Base-by-base conservation (phyloP, 2,113 vertebrate species). In the Engraulis encrasicolus region DNA sequence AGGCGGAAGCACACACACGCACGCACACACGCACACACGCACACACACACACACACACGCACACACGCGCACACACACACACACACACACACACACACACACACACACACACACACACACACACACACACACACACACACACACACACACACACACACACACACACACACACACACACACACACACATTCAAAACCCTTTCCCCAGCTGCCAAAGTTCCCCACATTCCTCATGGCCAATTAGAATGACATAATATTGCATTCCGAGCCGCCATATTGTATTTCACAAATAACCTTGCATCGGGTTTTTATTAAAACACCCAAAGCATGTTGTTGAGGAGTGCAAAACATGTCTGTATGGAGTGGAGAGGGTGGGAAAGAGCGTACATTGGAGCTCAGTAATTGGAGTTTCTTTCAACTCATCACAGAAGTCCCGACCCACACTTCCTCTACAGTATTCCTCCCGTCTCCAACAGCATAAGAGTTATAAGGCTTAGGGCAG, bases 181-280 rank as follows among this genome's bases (percentile, higher is more conserved):
- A 11, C n/a, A 93, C 90, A 90, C 80, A 90, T 87, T 90, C 48
- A 86, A 88, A 90, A 87, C 89, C 85, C 79, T 78, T 80, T 37
- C 49, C n/a, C 71, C 31, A 52, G 78, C 40, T 58, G 58, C 74
- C 49, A 86, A 84, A 83, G 83, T 83, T 77, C 77, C 50, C 79
- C 81, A 84, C 79, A 83, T 82, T 78, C 78, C 84, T 83, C 80
- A 45, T 66, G 50, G 85, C 84, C 87, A 88, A 89, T 91, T 89
- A 86, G 66, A 88, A 88, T 80, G 86, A 92, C 86, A 91, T 89
- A 31, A 88, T 78, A 82, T 85, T 81, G 58, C 85, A 87, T 90
- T 90, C 89, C 79, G 81, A 88, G 78, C 85, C 31, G 85, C 79
- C 77, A 50, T 85, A 85, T 86, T 91, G 61, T 90, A 81, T 86